Evolutionary conservation across 2,797 vertebrate species (phyloP).

Genomic region (Capromys pilorides): DNA sequence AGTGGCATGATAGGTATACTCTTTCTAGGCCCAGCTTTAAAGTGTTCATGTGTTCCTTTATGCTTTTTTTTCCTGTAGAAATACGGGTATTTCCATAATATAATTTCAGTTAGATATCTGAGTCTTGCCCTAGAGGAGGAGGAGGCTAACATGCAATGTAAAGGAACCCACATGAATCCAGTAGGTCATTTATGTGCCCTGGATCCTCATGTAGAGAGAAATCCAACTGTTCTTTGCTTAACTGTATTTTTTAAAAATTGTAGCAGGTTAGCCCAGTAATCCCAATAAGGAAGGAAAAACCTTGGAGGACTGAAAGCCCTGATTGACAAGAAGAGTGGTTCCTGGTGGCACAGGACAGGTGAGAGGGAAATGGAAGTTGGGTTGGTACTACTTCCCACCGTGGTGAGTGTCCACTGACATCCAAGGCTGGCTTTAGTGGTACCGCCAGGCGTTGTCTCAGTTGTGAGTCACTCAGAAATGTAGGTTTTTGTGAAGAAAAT

Average conservation of each 20-base stretch:
- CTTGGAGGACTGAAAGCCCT: constrained; percentile 16
- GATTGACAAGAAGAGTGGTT: constrained; percentile 22
- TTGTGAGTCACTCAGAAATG: constrained; percentile 28
- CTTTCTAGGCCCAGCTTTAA: background rate
- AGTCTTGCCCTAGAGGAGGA: background rate
- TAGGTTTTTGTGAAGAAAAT: constrained; percentile 24
- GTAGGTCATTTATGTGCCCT: background rate
- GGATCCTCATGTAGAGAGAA: constrained; percentile 7
- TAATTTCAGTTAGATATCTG: background rate
- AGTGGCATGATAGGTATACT: background rate
- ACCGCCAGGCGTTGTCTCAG: background rate
- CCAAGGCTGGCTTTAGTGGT: background rate
- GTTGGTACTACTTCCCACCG: background rate
- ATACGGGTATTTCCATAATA: background rate
- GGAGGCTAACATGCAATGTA: background rate
- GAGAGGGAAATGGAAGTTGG: background rate
- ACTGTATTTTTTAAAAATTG: background rate
- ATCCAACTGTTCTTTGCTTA: constrained; percentile 14
- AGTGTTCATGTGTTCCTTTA: background rate
- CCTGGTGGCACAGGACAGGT: background rate
- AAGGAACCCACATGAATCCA: constrained; percentile 4
- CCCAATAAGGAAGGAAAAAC: constrained; percentile 20
- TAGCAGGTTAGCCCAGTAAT: constrained; percentile 3
- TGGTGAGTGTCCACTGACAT: background rate
- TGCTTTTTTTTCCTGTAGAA: background rate